phyloP scores from a whole-genome alignment of 2,888 invertebrate genomes.

The Trichopoda pennipes region DNA sequence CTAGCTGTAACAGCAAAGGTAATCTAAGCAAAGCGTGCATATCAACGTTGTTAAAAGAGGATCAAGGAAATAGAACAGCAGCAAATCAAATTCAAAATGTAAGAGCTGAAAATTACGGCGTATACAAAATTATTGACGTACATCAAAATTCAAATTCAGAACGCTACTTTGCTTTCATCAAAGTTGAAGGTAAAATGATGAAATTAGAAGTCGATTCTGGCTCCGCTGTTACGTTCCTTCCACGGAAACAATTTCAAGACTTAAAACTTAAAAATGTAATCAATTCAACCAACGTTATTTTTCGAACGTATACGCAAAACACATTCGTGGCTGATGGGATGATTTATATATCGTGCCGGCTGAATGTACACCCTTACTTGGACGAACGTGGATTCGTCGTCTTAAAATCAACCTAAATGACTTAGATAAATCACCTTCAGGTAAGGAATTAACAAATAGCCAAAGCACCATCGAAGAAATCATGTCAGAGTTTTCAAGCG shows the following conservation, averaged over 20 bases:
- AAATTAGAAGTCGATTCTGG: slow-evolving; percentile 19
- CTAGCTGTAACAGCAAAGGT: background rate
- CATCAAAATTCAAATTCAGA: background rate
- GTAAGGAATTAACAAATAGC: background rate
- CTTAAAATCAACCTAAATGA: slow-evolving; percentile 37
- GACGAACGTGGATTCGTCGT: background rate
- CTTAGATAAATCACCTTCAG: slow-evolving; percentile 16
- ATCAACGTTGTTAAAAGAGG: background rate
- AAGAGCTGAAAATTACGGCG: background rate
- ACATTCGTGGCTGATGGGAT: background rate
- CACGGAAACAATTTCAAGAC: background rate
- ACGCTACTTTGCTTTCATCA: background rate
- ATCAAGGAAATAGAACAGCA: background rate
- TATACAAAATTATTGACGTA: background rate
- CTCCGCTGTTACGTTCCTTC: slow-evolving; percentile 3
- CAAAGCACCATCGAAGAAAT: background rate
- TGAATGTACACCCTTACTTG: slow-evolving; percentile 32
- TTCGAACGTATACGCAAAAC: background rate
- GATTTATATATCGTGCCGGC: slow-evolving; percentile 45
- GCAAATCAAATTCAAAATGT: background rate
- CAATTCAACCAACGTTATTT: background rate
- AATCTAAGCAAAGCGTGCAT: slow-evolving; percentile 7
- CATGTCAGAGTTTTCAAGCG: background rate
- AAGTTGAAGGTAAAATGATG: background rate
- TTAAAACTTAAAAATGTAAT: background rate